Conservation (phyloP, 2,888 invertebrate genomes). For the Mystacides longicornis region DNA sequence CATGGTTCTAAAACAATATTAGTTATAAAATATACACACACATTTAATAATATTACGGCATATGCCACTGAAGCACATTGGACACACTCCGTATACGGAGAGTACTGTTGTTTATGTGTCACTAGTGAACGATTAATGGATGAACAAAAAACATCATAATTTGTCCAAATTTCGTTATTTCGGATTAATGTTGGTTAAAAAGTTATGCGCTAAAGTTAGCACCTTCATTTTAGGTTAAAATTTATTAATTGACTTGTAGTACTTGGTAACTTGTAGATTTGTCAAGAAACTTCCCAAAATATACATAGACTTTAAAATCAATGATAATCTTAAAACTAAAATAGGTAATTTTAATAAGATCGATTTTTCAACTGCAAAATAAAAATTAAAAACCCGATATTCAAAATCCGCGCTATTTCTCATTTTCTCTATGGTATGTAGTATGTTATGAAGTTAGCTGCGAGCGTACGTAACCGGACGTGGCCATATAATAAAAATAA, state of each 20-base stretch:
- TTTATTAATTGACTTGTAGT: constrained; percentile 1
- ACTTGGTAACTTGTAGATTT: constrained; percentile 7
- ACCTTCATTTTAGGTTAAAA: neutral
- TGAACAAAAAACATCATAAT: neutral
- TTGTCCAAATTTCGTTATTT: constrained; percentile 3
- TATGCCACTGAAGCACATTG: constrained; percentile 19
- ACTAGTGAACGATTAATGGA: constrained; percentile 4
- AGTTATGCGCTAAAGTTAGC: neutral
- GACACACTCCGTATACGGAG: constrained; percentile 8
- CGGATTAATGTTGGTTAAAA: neutral
- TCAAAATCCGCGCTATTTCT: neutral
- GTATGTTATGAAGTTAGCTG: neutral
- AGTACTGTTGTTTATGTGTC: constrained; percentile 12
- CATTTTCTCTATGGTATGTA: neutral
- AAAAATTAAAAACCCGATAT: too few species aligned
- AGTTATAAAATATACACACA: constrained; percentile 18
- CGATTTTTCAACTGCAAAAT: neutral
- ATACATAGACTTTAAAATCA: constrained; percentile 14
- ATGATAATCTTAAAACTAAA: neutral
- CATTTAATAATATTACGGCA: constrained; percentile 12
- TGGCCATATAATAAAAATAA: neutral
- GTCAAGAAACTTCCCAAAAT: constrained; percentile 18
- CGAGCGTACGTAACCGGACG: neutral
- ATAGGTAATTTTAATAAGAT: constrained; percentile 6
- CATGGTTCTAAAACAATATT: constrained; percentile 22